Conservation (phyloP, 2,113 vertebrate genomes). For the Megaleporinus macrocephalus region DNA sequence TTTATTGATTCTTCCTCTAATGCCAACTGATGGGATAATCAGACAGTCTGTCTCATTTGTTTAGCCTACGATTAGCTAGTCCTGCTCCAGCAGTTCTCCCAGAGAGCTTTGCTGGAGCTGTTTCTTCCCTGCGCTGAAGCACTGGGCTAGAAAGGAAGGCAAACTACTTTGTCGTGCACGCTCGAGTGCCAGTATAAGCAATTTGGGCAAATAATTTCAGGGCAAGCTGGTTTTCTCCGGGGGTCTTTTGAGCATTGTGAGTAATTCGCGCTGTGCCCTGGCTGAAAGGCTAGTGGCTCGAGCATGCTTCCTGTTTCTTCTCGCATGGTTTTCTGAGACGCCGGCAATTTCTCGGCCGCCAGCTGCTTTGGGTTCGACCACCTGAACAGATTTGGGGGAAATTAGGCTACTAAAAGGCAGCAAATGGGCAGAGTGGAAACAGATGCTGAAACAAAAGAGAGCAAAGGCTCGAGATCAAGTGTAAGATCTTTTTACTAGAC, state of each 20-base stretch:
- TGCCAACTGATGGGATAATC: neutral
- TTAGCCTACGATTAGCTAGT: neutral
- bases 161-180: slow-evolving; percentile 17
- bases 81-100: neutral
- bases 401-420: slow-evolving; percentile 1
- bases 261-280: slow-evolving; percentile 9
- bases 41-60: neutral
- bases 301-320: slow-evolving; percentile 31
- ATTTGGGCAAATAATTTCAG: slow-evolving; percentile 29
- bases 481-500: neutral
- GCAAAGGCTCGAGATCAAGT: neutral
- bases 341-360: slow-evolving; percentile 2
- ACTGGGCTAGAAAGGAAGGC: neutral
- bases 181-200: slow-evolving; percentile 10
- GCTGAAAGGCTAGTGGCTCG: slow-evolving; percentile 19
- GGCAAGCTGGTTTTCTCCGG: neutral
- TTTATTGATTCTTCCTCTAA: neutral
- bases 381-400: slow-evolving; percentile 21
- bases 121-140: neutral
- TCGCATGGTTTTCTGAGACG: neutral
- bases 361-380: neutral
- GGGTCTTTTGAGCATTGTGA: neutral
- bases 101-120: neutral
- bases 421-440: neutral
- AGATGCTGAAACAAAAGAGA: neutral